Evolutionary conservation across 1,140 invertebrate genomes (phyloP).

Genomic region (Zaprionus tsacasi): DNA sequence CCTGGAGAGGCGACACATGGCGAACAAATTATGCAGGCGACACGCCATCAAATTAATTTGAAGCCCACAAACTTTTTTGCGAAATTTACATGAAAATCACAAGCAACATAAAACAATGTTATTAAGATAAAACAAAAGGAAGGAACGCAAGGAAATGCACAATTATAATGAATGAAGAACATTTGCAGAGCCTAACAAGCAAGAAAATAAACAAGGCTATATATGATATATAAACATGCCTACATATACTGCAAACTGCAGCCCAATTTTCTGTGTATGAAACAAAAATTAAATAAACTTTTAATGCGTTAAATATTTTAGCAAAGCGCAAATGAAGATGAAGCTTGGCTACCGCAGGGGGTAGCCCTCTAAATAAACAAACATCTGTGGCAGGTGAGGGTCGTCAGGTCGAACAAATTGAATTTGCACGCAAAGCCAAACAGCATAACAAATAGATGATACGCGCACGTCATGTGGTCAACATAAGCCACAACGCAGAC

Average conservation of each 20-base stretch:
- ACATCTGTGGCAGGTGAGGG: conserved; percentile 61
- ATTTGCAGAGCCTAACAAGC: not conserved
- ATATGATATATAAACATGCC: no score
- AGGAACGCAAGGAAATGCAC: not conserved
- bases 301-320: conserved; percentile 5
- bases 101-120: not conserved
- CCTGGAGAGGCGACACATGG: conserved; percentile 58
- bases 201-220: not conserved
- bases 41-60: conserved; percentile 47
- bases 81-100: not conserved
- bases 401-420: conserved; percentile 61
- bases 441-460: conserved; percentile 77
- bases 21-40: conserved; percentile 52
- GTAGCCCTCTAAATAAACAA: conserved; percentile 57
- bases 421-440: conserved; percentile 69
- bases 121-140: not conserved
- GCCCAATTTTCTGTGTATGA: no score
- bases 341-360: not conserved
- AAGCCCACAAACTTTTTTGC: conserved; percentile 14
- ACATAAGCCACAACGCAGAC: conserved; percentile 53
- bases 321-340: conserved; percentile 9
- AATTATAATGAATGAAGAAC: not conserved
- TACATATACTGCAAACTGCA: no score
- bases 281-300: conserved; percentile 28
- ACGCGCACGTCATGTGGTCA: conserved; percentile 62